These are phyloP conservation scores for Palythoa caribaeorum DNA, from an alignment of 92 coral and sea anemone species.

Conservation along the genomic window DNA sequence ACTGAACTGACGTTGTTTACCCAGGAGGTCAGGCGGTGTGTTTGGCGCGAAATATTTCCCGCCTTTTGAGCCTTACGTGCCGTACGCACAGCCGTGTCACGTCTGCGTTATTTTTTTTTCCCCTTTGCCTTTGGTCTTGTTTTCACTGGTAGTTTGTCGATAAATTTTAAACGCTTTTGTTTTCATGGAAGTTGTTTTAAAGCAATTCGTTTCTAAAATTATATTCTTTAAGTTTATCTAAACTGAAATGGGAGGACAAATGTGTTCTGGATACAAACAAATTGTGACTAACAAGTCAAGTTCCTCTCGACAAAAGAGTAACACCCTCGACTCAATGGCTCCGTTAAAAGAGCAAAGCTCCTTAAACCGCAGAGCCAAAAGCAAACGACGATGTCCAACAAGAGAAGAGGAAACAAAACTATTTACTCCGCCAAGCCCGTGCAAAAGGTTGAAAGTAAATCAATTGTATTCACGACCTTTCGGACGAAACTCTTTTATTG, in stretches of 20 bases:
- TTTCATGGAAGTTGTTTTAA: background rate
- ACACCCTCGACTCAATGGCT: background rate
- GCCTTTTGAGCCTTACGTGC: conserved; percentile 13
- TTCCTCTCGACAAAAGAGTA: background rate
- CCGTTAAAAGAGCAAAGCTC: conserved; percentile 50
- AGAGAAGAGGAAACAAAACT: conserved; percentile 51
- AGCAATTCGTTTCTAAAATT: background rate
- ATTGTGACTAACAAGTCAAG: conserved; percentile 22
- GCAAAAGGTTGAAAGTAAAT: conserved; percentile 76
- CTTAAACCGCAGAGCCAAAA: conserved; percentile 31
- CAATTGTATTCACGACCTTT: conserved; percentile 70
- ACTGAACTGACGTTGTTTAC: no score
- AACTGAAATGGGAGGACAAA: conserved; percentile 45
- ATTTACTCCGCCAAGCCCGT: conserved; percentile 49
- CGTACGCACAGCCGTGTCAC: background rate
- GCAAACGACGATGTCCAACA: conserved; percentile 26
- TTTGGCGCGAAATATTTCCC: conserved; percentile 52
- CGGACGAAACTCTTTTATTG: conserved; percentile 90
- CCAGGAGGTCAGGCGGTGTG: no score
- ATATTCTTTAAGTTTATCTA: background rate
- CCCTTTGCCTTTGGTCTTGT: background rate
- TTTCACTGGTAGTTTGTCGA: background rate
- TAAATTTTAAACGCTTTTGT: background rate
- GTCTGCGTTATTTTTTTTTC: background rate
- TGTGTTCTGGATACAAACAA: conserved; percentile 39